These are phyloP conservation scores for Spodoptera frugiperda DNA, from an alignment of 1,140 invertebrate genomes.

Conservation along the genomic window DNA sequence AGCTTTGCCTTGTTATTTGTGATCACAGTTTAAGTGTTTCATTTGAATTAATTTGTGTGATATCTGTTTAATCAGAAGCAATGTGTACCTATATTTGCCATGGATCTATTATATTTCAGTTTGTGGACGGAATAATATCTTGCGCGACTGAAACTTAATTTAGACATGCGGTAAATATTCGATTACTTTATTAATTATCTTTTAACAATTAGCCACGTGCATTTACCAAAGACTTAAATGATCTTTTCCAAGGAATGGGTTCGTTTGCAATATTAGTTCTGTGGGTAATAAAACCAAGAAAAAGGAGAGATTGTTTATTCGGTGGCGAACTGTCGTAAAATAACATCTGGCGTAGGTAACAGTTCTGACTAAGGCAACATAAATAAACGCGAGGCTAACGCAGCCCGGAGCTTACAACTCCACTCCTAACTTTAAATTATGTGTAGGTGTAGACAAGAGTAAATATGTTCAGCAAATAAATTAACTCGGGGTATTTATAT, in stretches of 20 bases:
- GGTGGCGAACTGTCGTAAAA: constrained; percentile 77
- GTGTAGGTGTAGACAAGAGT: constrained; percentile 18
- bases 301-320: constrained; percentile 70
- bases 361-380: constrained; percentile 82
- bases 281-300: constrained; percentile 42
- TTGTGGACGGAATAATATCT: constrained; percentile 23
- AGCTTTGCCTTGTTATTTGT: constrained; percentile 51
- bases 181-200: not conserved
- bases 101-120: constrained; percentile 34
- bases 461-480: not conserved
- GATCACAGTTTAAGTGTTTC: constrained; percentile 54
- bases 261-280: constrained; percentile 6
- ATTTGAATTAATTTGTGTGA: constrained; percentile 48
- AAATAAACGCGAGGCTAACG: constrained; percentile 76
- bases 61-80: constrained; percentile 31
- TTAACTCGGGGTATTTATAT: not conserved
- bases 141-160: not conserved
- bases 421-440: constrained; percentile 37
- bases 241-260: too few relatives aligned
- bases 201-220: not conserved
- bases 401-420: constrained; percentile 30
- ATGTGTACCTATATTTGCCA: constrained; percentile 37
- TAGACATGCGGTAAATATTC: constrained; percentile 26
- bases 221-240: not conserved
- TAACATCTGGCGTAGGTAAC: constrained; percentile 83